Conservation (phyloP, 2,113 vertebrate species). For the Donacobius atricapilla region DNA sequence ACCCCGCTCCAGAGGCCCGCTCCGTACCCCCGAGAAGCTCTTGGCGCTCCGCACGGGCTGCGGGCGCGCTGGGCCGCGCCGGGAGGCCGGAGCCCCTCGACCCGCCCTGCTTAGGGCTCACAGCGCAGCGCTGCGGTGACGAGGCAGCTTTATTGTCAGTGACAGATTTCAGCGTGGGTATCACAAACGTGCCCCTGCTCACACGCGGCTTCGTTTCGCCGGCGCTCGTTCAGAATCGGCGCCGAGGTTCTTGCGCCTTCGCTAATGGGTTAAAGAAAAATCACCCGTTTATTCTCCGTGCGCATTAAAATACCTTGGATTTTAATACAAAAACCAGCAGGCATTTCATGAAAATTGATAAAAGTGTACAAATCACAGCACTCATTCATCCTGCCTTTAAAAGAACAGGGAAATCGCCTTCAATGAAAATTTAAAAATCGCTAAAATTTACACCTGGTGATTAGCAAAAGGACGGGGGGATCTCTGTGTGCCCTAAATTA, state of each 20-base stretch:
- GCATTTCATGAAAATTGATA: background rate
- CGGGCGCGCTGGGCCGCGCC: accelerated
- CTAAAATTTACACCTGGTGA: background rate
- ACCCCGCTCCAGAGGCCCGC: background rate
- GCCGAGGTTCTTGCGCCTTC: background rate
- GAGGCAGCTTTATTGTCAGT: background rate
- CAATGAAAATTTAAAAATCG: background rate
- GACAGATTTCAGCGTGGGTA: accelerated
- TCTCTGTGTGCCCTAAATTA: accelerated
- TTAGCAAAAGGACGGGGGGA: background rate
- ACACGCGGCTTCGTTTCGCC: accelerated
- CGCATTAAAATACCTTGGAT: background rate
- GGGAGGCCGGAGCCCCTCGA: no score
- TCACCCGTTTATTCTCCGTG: accelerated
- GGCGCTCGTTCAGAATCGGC: accelerated
- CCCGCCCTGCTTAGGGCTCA: background rate
- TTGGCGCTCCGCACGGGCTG: accelerated
- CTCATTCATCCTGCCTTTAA: background rate
- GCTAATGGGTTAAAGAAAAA: background rate
- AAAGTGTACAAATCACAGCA: background rate
- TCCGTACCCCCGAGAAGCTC: accelerated
- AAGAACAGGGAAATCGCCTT: background rate
- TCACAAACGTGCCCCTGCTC: accelerated
- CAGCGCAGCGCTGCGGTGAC: background rate
- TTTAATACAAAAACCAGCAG: background rate